These are phyloP conservation scores for Cynocephalus volans DNA, from an alignment of 2,113 vertebrate genomes.

Conservation along the genomic window DNA sequence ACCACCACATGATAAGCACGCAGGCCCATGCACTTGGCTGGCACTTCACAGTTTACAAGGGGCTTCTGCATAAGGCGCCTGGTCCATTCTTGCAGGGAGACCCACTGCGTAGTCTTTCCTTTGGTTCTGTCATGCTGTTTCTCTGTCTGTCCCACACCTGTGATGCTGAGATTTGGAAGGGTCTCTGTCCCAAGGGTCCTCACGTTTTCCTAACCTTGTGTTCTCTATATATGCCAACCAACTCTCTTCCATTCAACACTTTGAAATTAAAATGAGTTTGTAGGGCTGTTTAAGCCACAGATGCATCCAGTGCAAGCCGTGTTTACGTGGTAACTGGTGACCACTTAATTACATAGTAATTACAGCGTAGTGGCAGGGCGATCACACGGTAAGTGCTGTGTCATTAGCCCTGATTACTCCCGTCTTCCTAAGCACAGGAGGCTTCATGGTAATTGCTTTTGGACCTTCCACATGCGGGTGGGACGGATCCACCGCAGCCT, in stretches of 20 bases:
- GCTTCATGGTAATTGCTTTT: neutral
- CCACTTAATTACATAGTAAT: conserved; percentile 77
- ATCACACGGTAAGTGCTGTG: neutral
- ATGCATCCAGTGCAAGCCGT: neutral
- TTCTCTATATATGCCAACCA: neutral
- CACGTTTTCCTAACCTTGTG: rapidly evolving
- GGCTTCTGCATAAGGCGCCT: rapidly evolving
- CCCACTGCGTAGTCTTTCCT: rapidly evolving
- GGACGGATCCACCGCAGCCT: neutral
- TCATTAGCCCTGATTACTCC: conserved; percentile 36
- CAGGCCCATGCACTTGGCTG: rapidly evolving
- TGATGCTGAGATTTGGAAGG: rapidly evolving
- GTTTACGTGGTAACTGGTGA: conserved; percentile 69
- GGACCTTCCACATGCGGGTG: neutral
- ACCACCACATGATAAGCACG: rapidly evolving
- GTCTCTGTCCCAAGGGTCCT: neutral
- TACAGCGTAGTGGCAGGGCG: neutral
- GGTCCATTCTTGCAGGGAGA: rapidly evolving
- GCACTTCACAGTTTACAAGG: rapidly evolving
- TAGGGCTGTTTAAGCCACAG: conserved; percentile 65
- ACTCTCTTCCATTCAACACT: neutral
- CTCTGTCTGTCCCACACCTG: neutral
- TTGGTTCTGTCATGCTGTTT: rapidly evolving
- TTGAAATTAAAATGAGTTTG: neutral
- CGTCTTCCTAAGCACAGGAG: conserved; percentile 9